These are phyloP conservation scores for Calidris pygmaea DNA, from an alignment of 2,113 vertebrate genomes.

Conservation along the genomic window DNA sequence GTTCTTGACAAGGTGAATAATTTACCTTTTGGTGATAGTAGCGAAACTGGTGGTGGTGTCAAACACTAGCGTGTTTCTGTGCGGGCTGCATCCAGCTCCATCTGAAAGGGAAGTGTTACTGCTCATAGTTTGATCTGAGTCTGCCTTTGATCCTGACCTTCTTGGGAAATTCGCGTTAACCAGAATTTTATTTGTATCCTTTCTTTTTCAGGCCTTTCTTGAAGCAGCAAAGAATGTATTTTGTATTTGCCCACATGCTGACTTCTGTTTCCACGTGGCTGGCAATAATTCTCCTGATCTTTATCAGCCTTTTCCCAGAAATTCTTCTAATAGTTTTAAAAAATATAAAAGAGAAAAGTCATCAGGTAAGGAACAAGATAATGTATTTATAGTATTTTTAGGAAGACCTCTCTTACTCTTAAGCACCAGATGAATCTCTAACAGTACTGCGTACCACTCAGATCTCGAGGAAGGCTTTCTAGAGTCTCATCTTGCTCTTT, in stretches of 20 bases:
- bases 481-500: conserved; percentile 53
- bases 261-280: conserved; percentile 92
- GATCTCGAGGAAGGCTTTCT: conserved; percentile 51
- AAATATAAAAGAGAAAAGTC: conserved; percentile 72
- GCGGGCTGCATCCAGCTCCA: background rate
- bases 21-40: background rate
- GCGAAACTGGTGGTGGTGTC: background rate
- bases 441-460: background rate
- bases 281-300: conserved; percentile 91
- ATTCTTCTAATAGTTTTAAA: conserved; percentile 83
- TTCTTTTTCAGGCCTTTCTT: conserved; percentile 89
- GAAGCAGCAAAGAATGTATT: conserved; percentile 94
- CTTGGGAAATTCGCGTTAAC: background rate
- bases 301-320: conserved; percentile 93
- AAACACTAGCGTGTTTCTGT: background rate
- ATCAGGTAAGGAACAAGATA: conserved; percentile 76
- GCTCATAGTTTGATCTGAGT: background rate
- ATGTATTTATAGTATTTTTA: conserved; percentile 11
- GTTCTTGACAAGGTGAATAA: background rate
- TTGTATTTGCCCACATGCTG: conserved; percentile 95
- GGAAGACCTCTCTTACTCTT: conserved; percentile 33
- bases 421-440: background rate
- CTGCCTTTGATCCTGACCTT: background rate
- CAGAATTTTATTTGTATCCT: background rate
- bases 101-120: background rate